Conservation (phyloP, 2,888 invertebrate genomes). For the Oscheius sp. region DNA sequence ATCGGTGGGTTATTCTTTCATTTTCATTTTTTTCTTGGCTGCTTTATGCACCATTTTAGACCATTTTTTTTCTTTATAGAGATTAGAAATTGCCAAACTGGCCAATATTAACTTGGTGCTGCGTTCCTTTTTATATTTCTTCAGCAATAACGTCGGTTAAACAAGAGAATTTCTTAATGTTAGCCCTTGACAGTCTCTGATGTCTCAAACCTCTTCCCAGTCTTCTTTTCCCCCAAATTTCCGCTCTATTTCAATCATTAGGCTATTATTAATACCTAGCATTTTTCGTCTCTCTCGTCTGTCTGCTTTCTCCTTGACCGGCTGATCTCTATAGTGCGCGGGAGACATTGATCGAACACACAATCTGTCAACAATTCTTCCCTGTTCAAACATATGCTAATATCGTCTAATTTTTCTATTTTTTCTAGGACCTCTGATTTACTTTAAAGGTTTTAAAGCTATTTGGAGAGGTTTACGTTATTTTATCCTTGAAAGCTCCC, state of each 20-base stretch:
- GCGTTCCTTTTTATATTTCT: no score
- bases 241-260: neutral
- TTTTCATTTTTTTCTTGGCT: no score
- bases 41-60: no score
- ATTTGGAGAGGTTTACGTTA: no score
- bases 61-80: no score
- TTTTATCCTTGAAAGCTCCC: no score
- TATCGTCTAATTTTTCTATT: neutral
- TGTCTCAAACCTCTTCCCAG: neutral
- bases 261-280: neutral
- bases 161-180: no score
- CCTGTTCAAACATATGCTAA: conserved; percentile 22
- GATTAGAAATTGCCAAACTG: no score
- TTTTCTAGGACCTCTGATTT: neutral
- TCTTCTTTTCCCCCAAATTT: neutral
- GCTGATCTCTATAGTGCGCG: conserved; percentile 32
- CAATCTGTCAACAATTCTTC: conserved; percentile 34
- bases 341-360: conserved; percentile 35
- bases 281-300: neutral
- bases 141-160: neutral
- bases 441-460: no score
- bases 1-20: neutral
- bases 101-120: no score
- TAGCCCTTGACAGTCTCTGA: no score
- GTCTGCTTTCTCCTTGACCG: conserved; percentile 23